These are phyloP conservation scores for Apostichopus japonicus DNA, from an alignment of 35 echinoderm and acorn worm species.

Conservation along the genomic window DNA sequence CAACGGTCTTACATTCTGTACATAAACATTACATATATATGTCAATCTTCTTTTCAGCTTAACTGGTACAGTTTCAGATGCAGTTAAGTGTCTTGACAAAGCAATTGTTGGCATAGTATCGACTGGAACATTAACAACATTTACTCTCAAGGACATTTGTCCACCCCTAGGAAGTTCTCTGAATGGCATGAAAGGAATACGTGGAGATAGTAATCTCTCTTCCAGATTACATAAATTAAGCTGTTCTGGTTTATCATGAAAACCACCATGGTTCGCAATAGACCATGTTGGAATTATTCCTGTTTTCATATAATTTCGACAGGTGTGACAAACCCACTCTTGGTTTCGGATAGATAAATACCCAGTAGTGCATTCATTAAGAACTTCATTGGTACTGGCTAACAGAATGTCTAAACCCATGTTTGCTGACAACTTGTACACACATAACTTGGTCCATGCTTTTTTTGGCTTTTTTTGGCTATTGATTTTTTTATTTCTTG, in stretches of 20 bases:
- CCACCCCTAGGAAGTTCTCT: constrained; percentile 34
- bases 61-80: constrained; percentile 28
- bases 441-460: neutral
- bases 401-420: neutral
- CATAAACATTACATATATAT: constrained; percentile 31
- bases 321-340: neutral
- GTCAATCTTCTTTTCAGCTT: constrained; percentile 25
- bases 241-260: constrained; percentile 7
- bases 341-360: no score
- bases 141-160: constrained; percentile 24
- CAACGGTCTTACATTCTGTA: constrained; percentile 19
- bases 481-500: neutral
- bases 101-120: constrained; percentile 27
- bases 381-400: no score
- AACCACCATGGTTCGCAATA: neutral
- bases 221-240: constrained; percentile 14
- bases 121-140: constrained; percentile 48
- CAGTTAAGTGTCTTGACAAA: neutral
- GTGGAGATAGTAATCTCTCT: constrained; percentile 35
- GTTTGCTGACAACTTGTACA: neutral
- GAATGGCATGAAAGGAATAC: constrained; percentile 58
- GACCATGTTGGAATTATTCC: neutral
- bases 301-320: neutral
- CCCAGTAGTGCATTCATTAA: no score
- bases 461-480: neutral